Evolutionary conservation across 2,797 vertebrate species (phyloP), one percentile per base, ranked within the genome.

Genomic region (Crypturellus tataupa): DNA sequence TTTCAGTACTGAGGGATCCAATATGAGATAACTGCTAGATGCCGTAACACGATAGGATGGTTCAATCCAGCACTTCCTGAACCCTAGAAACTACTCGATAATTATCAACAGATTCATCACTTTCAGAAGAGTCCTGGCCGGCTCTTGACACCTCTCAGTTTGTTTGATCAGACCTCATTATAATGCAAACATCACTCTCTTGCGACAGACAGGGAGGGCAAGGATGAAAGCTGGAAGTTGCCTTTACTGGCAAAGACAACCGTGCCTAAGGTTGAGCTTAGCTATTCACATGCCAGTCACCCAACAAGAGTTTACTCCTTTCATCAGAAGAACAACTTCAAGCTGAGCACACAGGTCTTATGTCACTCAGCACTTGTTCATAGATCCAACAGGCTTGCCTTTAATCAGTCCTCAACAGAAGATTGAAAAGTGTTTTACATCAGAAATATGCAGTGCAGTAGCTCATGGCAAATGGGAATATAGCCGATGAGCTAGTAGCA

Each of bases 41-140:
- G 13, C 80, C 83, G 67, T 71, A 63, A 68, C 39, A 37, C n/a
- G 8, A 17, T 23, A 46, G 11, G 12, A 24, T 35, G 31, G 40
- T 78, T 89, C 33, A 87, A 6, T 64, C 31, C 58, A 70, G 18
- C 3, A 2, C 47, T 67, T 10, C 5, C 0, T 0, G 62, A 42
- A 33, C 16, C 31, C 5, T 70, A 44, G 20, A 56, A 89, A 23
- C 39, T 55, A 6, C 81, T 89, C 58, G 17, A 77, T 83, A 31
- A n/a, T 31, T 14, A 92, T 21, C 12, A 55, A 25, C 13, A 73
- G 20, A 19, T 87, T 81, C 72, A 16, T 46, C 60, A 17, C 8
- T 39, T 37, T 87, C 25, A 47, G 19, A 47, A 33, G 23, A 46
- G 31, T 64, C 31, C n/a, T 44, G 21, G 9, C n/a, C 35, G 40